Percentiles rank a stretch among this genome's conserved stretches.
These are phyloP conservation scores for Eupithecia subumbrata DNA, from an alignment of 2,888 invertebrate species.

Conservation along the genomic window DNA sequence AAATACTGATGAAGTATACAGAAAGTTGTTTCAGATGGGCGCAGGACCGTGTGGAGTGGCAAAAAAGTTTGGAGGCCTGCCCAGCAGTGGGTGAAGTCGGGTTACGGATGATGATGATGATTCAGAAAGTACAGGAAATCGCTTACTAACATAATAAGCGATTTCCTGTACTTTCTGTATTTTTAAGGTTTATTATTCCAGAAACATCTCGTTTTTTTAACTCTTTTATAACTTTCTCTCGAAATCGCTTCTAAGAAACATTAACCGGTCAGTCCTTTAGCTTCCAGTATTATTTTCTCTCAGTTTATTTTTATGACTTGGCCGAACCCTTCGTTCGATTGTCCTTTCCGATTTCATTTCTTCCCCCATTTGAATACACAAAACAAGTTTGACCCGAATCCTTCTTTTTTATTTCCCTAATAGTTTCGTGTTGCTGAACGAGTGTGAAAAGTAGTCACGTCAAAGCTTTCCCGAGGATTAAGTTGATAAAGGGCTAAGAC, in stretches of 20 bases:
- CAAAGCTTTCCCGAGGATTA: background rate
- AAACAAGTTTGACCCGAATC: slow-evolving; percentile 31
- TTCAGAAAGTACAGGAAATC: too few relatives aligned
- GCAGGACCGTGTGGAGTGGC: too few relatives aligned
- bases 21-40: too few relatives aligned
- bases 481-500: too few relatives aligned
- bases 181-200: too few relatives aligned
- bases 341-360: slow-evolving; percentile 27
- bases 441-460: slow-evolving; percentile 10
- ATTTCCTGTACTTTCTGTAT: too few relatives aligned
- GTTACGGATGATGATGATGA: too few relatives aligned
- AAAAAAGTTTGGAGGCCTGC: too few relatives aligned
- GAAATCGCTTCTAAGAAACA: background rate
- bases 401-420: slow-evolving; percentile 13
- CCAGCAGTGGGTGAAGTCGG: too few relatives aligned
- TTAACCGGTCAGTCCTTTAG: background rate
- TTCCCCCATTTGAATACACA: slow-evolving; percentile 30
- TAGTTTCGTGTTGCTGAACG: slow-evolving; percentile 16
- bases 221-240: background rate
- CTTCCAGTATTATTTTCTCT: background rate
- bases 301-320: slow-evolving; percentile 5
- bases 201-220: background rate
- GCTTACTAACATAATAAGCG: too few relatives aligned
- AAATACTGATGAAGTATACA: too few relatives aligned
- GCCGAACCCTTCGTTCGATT: slow-evolving; percentile 16